Conservation (phyloP, 2,797 vertebrate species). For the Sorex maritimensis region DNA sequence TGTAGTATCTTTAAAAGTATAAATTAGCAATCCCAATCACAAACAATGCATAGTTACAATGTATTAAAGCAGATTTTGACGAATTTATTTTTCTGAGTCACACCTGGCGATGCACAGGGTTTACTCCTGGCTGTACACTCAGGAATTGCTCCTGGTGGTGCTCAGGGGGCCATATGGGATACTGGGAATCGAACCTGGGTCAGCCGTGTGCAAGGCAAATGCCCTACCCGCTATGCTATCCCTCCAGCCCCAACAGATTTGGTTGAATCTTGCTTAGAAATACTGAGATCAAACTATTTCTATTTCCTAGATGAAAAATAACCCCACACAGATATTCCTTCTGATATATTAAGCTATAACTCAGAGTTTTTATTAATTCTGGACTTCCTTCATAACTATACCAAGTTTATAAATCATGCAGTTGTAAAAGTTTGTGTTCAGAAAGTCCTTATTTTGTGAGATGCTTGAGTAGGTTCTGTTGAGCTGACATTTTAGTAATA, state of each 20-base stretch:
- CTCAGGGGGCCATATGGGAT: no score
- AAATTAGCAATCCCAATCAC: slow-evolving; percentile 4
- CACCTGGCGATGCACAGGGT: no score
- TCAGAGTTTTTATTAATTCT: slow-evolving; percentile 52
- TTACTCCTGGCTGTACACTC: no score
- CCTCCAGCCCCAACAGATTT: no score
- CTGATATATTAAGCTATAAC: slow-evolving; percentile 45
- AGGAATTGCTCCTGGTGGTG: no score
- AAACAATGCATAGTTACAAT: slow-evolving; percentile 14
- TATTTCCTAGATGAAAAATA: slow-evolving; percentile 45
- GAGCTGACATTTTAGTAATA: neutral
- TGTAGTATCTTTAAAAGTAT: neutral
- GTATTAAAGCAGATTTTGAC: slow-evolving; percentile 35
- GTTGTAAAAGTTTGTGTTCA: neutral
- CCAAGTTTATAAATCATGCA: slow-evolving; percentile 21
- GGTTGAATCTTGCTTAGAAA: slow-evolving; percentile 11
- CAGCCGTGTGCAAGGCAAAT: no score
- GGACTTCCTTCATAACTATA: slow-evolving; percentile 5
- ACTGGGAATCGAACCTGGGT: no score
- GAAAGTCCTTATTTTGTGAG: neutral
- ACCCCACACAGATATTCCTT: neutral
- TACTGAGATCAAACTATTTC: slow-evolving; percentile 48
- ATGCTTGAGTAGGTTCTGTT: neutral
- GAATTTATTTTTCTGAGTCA: no score
- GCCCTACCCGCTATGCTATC: no score